These are phyloP conservation scores for Ivindomyrus marchei DNA, from an alignment of 2,113 vertebrate genomes.

Conservation along the genomic window DNA sequence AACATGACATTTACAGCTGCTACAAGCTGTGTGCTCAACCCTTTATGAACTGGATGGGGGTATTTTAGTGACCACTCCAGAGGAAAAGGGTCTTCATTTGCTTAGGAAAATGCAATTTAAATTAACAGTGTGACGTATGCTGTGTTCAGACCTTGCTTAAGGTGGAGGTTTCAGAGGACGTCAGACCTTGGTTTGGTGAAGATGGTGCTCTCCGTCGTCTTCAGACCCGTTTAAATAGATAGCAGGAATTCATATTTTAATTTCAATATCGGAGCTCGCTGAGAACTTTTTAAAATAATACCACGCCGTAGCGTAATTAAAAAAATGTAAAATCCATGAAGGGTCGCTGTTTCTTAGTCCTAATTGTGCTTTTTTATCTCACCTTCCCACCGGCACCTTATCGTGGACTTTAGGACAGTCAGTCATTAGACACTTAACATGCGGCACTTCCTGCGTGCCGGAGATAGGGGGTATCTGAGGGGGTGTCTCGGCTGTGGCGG, in stretches of 20 bases:
- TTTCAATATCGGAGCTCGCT: neutral
- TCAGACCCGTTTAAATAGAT: neutral
- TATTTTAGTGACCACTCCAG: neutral
- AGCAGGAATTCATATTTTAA: neutral
- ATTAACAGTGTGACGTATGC: neutral
- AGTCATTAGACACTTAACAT: slow-evolving; percentile 60
- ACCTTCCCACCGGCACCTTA: slow-evolving; percentile 53
- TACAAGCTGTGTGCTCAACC: neutral
- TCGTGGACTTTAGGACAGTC: slow-evolving; percentile 56
- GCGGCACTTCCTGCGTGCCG: slow-evolving; percentile 52
- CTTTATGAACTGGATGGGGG: neutral
- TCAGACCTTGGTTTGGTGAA: neutral
- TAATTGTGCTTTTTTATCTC: slow-evolving; percentile 59
- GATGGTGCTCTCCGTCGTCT: neutral
- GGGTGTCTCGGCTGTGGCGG: slow-evolving; percentile 15
- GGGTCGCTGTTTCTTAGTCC: slow-evolving; percentile 17
- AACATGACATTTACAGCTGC: neutral
- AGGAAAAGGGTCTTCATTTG: neutral
- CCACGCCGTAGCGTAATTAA: neutral
- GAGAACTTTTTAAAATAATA: neutral
- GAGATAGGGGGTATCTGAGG: slow-evolving; percentile 46
- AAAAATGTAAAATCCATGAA: neutral
- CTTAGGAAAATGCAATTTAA: neutral
- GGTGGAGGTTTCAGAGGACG: neutral
- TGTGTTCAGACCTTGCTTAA: neutral